phyloP scores from a whole-genome alignment of 2,888 invertebrate species.

The Ormyrus rosae region DNA sequence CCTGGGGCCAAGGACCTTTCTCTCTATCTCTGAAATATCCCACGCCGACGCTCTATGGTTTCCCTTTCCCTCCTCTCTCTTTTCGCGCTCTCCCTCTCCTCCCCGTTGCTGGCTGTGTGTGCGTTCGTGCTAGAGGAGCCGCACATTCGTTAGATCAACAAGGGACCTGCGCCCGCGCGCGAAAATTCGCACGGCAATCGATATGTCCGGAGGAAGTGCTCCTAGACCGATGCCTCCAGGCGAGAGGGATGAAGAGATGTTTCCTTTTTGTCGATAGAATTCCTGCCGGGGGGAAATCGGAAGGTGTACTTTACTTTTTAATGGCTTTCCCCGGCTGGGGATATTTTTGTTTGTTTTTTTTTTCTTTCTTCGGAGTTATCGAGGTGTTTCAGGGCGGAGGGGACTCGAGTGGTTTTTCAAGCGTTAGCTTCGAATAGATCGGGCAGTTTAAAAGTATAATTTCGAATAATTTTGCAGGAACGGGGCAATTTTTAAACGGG shows the following conservation, averaged over 20 bases:
- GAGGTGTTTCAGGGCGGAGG: not conserved
- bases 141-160: conserved; percentile 46
- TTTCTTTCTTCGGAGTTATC: not conserved
- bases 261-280: not conserved
- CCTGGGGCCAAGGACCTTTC: conserved; percentile 70
- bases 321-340: conserved; percentile 13
- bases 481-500: no score
- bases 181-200: conserved; percentile 55
- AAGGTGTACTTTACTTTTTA: conserved; percentile 15
- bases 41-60: conserved; percentile 30
- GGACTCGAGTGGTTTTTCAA: not conserved
- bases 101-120: not conserved
- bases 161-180: conserved; percentile 16
- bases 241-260: not conserved
- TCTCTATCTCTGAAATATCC: conserved; percentile 45
- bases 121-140: not conserved
- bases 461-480: not conserved
- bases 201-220: conserved; percentile 47
- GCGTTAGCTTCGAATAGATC: not conserved
- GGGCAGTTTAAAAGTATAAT: not conserved
- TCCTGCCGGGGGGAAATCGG: not conserved
- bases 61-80: not conserved
- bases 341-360: conserved; percentile 13
- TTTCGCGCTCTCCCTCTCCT: not conserved
- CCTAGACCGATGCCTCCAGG: conserved; percentile 21